These are phyloP conservation scores for Parazoanthus atlanticus DNA, from an alignment of 92 coral and sea anemone species.

Conservation along the genomic window DNA sequence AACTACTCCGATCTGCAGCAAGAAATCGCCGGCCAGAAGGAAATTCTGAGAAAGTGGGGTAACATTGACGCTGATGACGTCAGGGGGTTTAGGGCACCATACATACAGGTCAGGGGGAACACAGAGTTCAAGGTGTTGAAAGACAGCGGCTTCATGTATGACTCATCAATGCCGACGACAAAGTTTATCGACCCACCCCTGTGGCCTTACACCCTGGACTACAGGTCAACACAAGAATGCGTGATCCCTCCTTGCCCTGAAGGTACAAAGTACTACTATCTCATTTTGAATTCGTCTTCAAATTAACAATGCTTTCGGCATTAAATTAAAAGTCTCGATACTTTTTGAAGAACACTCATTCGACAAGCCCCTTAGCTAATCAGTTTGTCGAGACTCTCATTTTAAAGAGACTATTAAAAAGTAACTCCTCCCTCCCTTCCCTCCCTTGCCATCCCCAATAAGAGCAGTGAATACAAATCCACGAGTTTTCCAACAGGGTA, in stretches of 20 bases:
- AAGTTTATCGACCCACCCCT: constrained; percentile 51
- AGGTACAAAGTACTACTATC: constrained; percentile 25
- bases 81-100: constrained; percentile 69
- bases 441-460: no score
- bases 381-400: no score
- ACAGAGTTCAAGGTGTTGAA: constrained; percentile 62
- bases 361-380: no score
- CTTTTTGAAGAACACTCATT: no score
- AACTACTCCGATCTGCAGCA: constrained; percentile 51
- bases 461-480: no score
- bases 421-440: no score
- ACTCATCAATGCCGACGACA: constrained; percentile 73
- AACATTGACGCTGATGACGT: constrained; percentile 56
- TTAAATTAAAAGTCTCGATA: no score
- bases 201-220: constrained; percentile 76
- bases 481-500: no score
- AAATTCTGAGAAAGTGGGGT: constrained; percentile 67
- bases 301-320: no score
- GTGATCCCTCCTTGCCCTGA: constrained; percentile 67
- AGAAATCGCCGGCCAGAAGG: constrained; percentile 71
- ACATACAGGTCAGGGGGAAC: constrained; percentile 73
- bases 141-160: constrained; percentile 58
- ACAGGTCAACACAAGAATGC: constrained; percentile 63
- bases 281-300: neutral
- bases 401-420: no score